phyloP scores from a whole-genome alignment of 2,113 vertebrate species.

The Irena cyanogastra region DNA sequence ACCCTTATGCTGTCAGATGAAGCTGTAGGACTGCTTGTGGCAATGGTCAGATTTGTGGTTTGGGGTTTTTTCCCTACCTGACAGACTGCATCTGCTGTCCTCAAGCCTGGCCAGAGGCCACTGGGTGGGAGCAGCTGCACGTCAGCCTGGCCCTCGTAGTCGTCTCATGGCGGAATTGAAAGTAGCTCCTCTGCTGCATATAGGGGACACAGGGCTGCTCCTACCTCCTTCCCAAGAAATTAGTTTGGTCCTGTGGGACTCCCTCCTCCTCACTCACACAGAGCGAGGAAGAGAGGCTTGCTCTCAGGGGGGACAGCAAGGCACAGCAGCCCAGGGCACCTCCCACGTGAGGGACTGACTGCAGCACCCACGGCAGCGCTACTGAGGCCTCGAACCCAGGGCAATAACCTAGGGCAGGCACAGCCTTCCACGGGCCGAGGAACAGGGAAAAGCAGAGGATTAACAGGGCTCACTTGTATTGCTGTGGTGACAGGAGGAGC shows the following conservation, averaged over 20 bases:
- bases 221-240: background rate
- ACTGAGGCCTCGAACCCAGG: rapidly evolving
- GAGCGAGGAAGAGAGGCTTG: rapidly evolving
- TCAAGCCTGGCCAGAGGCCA: background rate
- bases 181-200: rapidly evolving
- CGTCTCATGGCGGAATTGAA: rapidly evolving
- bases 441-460: background rate
- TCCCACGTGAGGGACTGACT: rapidly evolving
- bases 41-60: background rate
- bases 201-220: background rate
- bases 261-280: background rate
- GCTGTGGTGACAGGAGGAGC: background rate
- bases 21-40: background rate
- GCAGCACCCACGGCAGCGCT: background rate
- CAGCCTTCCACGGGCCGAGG: background rate
- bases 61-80: background rate
- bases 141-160: background rate
- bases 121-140: background rate
- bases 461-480: background rate
- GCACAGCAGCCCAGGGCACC: rapidly evolving
- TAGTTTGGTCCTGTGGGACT: background rate
- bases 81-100: background rate
- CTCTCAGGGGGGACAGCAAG: background rate
- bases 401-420: background rate
- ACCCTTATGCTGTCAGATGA: rapidly evolving